These are phyloP conservation scores for Sylvia atricapilla DNA, from an alignment of 2,113 vertebrate species.

Conservation along the genomic window DNA sequence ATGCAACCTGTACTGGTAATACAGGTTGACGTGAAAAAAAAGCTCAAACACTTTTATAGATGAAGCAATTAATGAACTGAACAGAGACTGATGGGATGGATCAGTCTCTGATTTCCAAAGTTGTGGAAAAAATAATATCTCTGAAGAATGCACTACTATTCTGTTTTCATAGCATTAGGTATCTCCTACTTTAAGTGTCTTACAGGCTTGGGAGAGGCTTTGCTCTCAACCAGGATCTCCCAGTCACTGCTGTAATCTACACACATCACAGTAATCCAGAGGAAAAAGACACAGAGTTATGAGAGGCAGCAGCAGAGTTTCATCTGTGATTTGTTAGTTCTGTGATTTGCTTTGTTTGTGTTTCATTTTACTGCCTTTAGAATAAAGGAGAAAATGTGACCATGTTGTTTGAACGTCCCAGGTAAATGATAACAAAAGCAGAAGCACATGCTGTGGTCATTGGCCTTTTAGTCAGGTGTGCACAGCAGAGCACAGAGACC, in stretches of 20 bases:
- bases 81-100: background rate
- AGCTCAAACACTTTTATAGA: background rate
- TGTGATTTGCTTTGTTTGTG: background rate
- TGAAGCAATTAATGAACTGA: background rate
- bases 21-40: background rate
- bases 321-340: background rate
- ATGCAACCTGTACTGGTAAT: background rate
- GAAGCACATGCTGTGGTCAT: background rate
- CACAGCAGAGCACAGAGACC: background rate
- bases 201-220: background rate
- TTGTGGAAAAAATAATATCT: background rate
- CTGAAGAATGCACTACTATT: background rate
- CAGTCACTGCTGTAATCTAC: background rate
- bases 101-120: too few relatives aligned
- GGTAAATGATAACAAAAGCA: background rate
- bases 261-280: background rate
- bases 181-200: background rate
- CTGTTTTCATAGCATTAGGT: background rate
- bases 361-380: background rate
- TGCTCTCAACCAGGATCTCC: background rate
- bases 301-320: background rate
- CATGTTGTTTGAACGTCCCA: background rate
- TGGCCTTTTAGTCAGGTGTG: background rate
- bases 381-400: background rate
- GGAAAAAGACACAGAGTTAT: background rate